Conservation (phyloP, 2,888 invertebrate genomes). For the Ormia ochracea region DNA sequence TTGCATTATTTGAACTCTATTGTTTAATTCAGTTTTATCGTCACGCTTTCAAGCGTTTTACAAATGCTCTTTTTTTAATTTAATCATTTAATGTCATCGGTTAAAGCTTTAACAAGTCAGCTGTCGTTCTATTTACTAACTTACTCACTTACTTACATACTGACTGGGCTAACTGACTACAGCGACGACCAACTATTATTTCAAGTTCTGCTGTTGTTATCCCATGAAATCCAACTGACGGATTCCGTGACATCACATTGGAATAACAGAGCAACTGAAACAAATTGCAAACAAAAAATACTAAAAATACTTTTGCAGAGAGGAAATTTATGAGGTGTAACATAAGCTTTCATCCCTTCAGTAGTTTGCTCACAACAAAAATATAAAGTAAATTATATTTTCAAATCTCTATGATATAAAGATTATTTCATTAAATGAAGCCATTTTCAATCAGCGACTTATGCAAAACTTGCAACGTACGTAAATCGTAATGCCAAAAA, state of each 20-base stretch:
- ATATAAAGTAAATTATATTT: background rate
- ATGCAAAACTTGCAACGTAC: background rate
- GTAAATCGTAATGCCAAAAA: background rate
- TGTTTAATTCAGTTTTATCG: slow-evolving; percentile 34
- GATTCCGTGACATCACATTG: slow-evolving; percentile 54
- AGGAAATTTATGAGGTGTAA: slow-evolving; percentile 1
- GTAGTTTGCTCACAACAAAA: background rate
- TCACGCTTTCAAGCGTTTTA: slow-evolving; percentile 41
- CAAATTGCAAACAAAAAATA: slow-evolving; percentile 1
- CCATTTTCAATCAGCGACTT: background rate
- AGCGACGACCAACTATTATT: background rate
- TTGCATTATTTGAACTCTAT: slow-evolving; percentile 35
- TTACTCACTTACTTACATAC: slow-evolving; percentile 28
- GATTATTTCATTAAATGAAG: background rate
- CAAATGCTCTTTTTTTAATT: slow-evolving; percentile 50
- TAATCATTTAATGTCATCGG: slow-evolving; percentile 59
- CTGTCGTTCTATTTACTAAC: slow-evolving; percentile 55
- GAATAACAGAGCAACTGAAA: slow-evolving; percentile 22
- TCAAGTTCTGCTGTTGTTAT: background rate
- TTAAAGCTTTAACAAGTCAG: slow-evolving; percentile 53
- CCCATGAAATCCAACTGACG: slow-evolving; percentile 33
- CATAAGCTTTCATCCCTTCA: background rate
- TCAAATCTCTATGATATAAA: too few species aligned
- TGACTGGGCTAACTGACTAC: slow-evolving; percentile 1
- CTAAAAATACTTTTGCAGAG: background rate